Evolutionary conservation across 2,888 invertebrate species (phyloP), one percentile per base, ranked within the genome.

Genomic region (Acanthosoma haemorrhoidale): DNA sequence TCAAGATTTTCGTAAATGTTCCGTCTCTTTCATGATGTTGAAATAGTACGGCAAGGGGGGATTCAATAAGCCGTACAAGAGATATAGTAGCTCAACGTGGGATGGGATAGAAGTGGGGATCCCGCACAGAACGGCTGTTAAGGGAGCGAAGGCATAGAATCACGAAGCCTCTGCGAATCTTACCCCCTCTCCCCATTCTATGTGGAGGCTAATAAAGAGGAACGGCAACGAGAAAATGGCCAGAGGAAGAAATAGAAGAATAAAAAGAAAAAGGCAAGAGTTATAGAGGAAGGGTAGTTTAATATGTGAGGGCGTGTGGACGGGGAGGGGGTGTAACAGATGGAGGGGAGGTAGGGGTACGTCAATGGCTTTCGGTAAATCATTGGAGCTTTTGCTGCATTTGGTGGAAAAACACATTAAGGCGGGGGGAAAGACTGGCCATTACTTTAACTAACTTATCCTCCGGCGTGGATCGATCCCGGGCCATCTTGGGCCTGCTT

Each of bases 401-500:
- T 38, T 63, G 34, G 32, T 34, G 63, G 63, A 63, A 38, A 63
- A 38, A 38, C 36, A 34, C 63, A 34, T 38, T 63, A 63, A 25
- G 39, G 63, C 32, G 39, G 39, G 9, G 15, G 63, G 39, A 38
- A 25, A 34, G 18, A 38, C 38, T 21, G n/a, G 25, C 63, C 63
- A 63, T 63, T 63, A 63, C 63, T 63, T 63, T 63, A 63, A 63
- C 63, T 38, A 38, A 63, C 32, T 63, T 63, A 63, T 63, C 36
- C 61, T 61, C 15, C 21, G 21, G 18, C 18, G 13, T 21, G 36
- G 25, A 34, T 63, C 63, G 34, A 34, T 63, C 34, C 38, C 18
- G 36, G 32, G 25, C 63, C 38, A 25, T 63, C 38, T 63, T 38
- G 31, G 9, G 8, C 34, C 38, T 25, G 15, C 63, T 15, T 11